These are phyloP conservation scores for Deladenus siricidicola DNA, from an alignment of 2,888 invertebrate genomes.

Conservation along the genomic window DNA sequence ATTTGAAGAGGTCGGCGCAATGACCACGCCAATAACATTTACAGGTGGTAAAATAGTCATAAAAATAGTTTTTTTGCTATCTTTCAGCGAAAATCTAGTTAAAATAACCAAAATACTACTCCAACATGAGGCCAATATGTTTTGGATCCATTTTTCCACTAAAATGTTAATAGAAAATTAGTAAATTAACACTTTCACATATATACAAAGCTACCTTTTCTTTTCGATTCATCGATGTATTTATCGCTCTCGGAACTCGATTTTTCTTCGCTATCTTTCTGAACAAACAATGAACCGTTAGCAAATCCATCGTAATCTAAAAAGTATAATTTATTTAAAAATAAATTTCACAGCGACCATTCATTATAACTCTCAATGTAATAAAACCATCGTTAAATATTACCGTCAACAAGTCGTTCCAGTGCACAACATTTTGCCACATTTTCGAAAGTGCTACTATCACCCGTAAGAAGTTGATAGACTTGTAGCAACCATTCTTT, in stretches of 20 bases:
- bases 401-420: constrained; percentile 2
- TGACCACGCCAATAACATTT: no score
- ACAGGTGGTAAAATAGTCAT: no score
- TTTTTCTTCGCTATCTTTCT: constrained; percentile 6
- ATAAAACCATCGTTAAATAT: not conserved
- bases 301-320: not conserved
- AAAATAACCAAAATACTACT: constrained; percentile 17
- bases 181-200: no score
- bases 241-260: not conserved
- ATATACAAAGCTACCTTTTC: no score
- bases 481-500: constrained; percentile 86
- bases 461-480: constrained; percentile 64
- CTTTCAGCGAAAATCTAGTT: constrained; percentile 15
- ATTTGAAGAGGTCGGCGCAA: no score
- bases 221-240: no score
- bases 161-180: not conserved
- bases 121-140: constrained; percentile 15
- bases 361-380: constrained; percentile 17
- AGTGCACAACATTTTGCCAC: constrained; percentile 4
- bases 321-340: not conserved
- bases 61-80: no score
- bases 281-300: constrained; percentile 1
- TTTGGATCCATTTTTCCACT: constrained; percentile 21
- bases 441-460: not conserved
- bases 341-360: not conserved